Evolutionary conservation across 2,113 vertebrate genomes (phyloP).

Genomic region (Coturnix japonica): DNA sequence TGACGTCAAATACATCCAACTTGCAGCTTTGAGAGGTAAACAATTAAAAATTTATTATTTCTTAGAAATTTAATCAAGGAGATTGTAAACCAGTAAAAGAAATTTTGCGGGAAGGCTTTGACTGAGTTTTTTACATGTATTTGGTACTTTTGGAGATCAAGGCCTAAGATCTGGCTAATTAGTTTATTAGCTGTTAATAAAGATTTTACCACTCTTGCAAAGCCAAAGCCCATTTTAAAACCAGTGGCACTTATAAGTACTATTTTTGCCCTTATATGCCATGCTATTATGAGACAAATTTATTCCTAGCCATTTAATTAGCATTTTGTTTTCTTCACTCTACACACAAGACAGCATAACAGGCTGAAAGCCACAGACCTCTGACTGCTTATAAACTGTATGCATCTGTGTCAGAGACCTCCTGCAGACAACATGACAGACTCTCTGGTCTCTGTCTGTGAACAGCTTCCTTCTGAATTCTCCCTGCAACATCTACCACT

Average conservation of each 20-base stretch:
- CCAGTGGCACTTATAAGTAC: not conserved
- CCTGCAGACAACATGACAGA: accelerated
- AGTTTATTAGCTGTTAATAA: not conserved
- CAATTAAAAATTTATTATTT: constrained; percentile 20
- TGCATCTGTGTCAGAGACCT: not conserved
- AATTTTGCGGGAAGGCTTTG: not conserved
- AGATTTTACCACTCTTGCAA: not conserved
- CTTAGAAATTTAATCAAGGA: constrained; percentile 3
- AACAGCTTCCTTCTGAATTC: not conserved
- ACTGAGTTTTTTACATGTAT: constrained; percentile 8
- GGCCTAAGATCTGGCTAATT: not conserved
- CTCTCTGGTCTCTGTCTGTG: not conserved
- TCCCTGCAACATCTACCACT: not conserved
- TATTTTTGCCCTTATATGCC: not conserved
- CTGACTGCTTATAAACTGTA: not conserved
- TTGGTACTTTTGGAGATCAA: not conserved
- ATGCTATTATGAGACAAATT: not conserved
- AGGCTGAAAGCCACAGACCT: not conserved
- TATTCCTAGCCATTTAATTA: not conserved
- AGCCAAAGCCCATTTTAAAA: not conserved
- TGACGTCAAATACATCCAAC: not conserved
- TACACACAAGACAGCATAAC: not conserved
- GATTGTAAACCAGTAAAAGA: not conserved
- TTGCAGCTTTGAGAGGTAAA: not conserved
- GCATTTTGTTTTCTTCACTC: not conserved